Percentiles rank a stretch among this genome's conserved stretches.
phyloP scores from a whole-genome alignment of 2,797 vertebrate species.

The Semotilus atromaculatus region DNA sequence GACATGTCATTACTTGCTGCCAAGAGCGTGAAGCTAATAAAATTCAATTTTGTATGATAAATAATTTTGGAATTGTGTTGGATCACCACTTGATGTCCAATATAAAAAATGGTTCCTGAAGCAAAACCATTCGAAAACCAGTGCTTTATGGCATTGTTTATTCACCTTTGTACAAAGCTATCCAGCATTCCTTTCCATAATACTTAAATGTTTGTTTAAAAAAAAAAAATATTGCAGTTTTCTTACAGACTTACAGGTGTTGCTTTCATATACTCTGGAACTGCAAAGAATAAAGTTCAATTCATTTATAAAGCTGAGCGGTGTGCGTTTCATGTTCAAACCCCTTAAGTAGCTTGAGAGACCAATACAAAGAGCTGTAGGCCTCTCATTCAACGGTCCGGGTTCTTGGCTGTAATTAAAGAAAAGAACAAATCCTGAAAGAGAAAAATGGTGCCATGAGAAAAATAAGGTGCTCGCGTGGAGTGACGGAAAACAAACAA shows the following conservation, averaged over 20 bases:
- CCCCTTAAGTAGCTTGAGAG: constrained; percentile 55
- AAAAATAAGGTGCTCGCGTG: constrained; percentile 48
- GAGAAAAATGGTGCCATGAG: constrained; percentile 48
- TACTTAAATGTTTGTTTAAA: constrained; percentile 20
- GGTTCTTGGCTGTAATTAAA: constrained; percentile 41
- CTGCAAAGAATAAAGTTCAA: constrained; percentile 52
- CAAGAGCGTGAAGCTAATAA: constrained; percentile 9
- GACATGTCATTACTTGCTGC: neutral
- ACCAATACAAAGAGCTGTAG: constrained; percentile 41
- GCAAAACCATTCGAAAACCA: constrained; percentile 26
- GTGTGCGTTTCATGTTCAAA: constrained; percentile 53
- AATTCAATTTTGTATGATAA: constrained; percentile 1
- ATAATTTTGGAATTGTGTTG: constrained; percentile 4
- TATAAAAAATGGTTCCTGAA: constrained; percentile 18
- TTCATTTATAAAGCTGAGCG: constrained; percentile 52
- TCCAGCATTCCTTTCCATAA: constrained; percentile 31
- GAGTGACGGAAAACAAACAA: constrained; percentile 57
- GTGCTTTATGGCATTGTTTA: constrained; percentile 1
- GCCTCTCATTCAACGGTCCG: constrained; percentile 45
- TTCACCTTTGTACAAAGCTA: neutral
- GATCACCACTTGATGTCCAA: constrained; percentile 11
- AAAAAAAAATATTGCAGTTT: constrained; percentile 36
- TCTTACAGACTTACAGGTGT: constrained; percentile 45
- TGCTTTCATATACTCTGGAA: constrained; percentile 45
- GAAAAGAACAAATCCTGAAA: constrained; percentile 49